phyloP scores from a whole-genome alignment of 2,113 vertebrate genomes.

The Eptesicus fuscus region DNA sequence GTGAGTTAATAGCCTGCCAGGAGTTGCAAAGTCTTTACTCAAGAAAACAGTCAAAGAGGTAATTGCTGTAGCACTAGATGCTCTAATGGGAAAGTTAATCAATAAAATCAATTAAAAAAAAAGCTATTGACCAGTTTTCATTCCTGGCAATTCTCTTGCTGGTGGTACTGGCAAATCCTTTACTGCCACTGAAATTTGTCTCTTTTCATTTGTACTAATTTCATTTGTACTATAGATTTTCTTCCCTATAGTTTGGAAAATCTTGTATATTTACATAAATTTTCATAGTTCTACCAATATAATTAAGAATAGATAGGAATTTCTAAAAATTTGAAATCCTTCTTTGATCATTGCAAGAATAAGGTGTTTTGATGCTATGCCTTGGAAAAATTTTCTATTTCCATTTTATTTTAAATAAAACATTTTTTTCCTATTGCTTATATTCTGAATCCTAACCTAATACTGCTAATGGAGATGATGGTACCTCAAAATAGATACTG shows the following conservation, averaged over 20 bases:
- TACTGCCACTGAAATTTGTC: background rate
- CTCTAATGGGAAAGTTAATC: background rate
- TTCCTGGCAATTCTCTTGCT: background rate
- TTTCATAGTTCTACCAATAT: background rate
- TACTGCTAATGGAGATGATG: background rate
- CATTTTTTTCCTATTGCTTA: background rate
- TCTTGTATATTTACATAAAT: background rate
- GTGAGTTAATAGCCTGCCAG: conserved; percentile 53
- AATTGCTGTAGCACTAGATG: background rate
- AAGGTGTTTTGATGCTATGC: background rate
- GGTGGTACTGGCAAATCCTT: background rate
- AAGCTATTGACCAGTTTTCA: background rate
- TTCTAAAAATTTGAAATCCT: background rate
- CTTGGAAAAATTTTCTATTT: background rate
- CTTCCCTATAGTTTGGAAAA: background rate
- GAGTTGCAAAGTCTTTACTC: conserved; percentile 49
- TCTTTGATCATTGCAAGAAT: background rate
- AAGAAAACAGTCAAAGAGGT: background rate
- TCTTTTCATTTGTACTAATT: background rate
- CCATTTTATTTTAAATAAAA: background rate
- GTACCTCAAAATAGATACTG: conserved; percentile 11
- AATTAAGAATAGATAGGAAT: background rate
- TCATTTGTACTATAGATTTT: background rate
- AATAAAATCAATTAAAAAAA: background rate
- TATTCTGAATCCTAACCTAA: conserved; percentile 13